Conservation (phyloP, 2,113 vertebrate species). For the Entomyzon cyanotis region DNA sequence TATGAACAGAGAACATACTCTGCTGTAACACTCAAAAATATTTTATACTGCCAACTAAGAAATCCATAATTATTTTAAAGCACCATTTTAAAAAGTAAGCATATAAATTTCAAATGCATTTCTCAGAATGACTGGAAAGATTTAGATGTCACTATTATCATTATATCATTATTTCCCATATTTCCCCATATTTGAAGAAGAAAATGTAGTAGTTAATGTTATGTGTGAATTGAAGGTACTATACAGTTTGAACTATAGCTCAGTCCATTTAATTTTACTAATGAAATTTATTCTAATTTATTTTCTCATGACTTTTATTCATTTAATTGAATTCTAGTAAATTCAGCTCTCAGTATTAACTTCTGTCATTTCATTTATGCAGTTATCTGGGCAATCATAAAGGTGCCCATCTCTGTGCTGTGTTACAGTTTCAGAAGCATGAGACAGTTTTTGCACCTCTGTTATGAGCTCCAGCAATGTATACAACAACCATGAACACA, state of each 20-base stretch:
- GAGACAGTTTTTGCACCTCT: background rate
- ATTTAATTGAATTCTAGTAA: background rate
- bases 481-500: background rate
- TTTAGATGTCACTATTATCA: background rate
- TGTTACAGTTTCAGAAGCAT: background rate
- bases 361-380: background rate
- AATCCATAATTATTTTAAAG: background rate
- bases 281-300: background rate
- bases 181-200: background rate
- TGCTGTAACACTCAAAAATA: background rate
- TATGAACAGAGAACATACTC: background rate
- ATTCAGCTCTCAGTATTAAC: background rate
- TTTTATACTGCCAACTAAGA: background rate
- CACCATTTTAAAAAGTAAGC: background rate
- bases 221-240: background rate
- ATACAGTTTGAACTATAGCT: background rate
- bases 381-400: background rate
- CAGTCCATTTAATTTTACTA: background rate
- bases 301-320: background rate
- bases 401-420: background rate
- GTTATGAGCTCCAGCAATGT: background rate
- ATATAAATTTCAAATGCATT: background rate
- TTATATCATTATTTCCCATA: background rate
- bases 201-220: background rate
- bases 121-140: background rate